Percentiles rank a stretch among this genome's conserved stretches.
phyloP scores from a whole-genome alignment of 1,140 invertebrate species.

The Heliothis subflexa region DNA sequence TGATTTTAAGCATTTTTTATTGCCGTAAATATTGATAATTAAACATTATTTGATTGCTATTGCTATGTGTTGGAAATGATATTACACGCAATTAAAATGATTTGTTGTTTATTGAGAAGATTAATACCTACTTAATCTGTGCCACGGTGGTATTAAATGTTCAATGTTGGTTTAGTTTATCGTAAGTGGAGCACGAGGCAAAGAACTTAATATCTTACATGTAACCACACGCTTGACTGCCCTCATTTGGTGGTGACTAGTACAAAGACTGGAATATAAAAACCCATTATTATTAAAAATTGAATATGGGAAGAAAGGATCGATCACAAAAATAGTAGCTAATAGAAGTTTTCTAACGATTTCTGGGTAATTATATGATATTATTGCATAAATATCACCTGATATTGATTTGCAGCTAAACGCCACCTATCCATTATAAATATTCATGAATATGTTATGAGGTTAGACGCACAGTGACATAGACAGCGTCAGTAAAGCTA shows the following conservation, averaged over 20 bases:
- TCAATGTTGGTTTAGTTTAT: conserved; percentile 9
- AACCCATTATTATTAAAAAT: neutral
- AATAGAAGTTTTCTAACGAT: too few relatives aligned
- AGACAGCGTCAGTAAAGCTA: neutral
- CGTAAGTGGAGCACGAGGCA: conserved; percentile 14
- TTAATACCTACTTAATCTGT: neutral
- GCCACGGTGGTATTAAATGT: neutral
- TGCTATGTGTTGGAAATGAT: neutral
- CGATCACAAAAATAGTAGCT: too few relatives aligned
- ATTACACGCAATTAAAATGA: neutral
- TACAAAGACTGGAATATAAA: conserved; percentile 11
- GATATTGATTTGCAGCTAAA: too few relatives aligned
- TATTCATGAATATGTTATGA: neutral
- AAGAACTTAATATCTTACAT: conserved; percentile 36
- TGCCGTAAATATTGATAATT: conserved; percentile 25
- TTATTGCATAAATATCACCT: too few relatives aligned
- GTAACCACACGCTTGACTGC: conserved; percentile 27
- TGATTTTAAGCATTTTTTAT: conserved; percentile 4
- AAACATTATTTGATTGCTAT: neutral
- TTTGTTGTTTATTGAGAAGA: neutral
- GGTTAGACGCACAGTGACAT: neutral
- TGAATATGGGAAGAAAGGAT: neutral
- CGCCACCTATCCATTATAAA: too few relatives aligned
- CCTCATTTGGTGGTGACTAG: conserved; percentile 24
- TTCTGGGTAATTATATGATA: too few relatives aligned